A percentile compares a stretch with the other conserved stretches of the same genome.
phyloP scores from a whole-genome alignment of 2,797 vertebrate species.

The Poeciliopsis turneri region DNA sequence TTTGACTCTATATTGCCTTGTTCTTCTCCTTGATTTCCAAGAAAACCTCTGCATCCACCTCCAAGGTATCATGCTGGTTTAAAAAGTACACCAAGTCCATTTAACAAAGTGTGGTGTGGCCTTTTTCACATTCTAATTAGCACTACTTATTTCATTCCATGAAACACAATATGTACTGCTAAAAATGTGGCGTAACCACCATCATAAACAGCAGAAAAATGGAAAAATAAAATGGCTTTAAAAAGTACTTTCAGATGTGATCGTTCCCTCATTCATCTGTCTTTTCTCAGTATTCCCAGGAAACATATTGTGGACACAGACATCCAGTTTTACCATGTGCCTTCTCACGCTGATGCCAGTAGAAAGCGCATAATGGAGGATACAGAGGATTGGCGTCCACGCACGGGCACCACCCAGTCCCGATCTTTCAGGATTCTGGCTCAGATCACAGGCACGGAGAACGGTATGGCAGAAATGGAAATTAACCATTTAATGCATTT shows the following conservation, averaged over 20 bases:
- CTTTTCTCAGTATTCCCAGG: conserved; percentile 83
- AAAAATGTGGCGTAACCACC: conserved; percentile 20
- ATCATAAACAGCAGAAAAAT: conserved; percentile 2
- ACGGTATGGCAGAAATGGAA: conserved; percentile 66
- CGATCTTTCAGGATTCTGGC: conserved; percentile 97
- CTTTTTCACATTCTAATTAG: conserved; percentile 18
- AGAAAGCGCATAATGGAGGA: conserved; percentile 95
- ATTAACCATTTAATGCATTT: not conserved
- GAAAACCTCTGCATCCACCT: conserved; percentile 82
- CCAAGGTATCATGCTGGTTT: conserved; percentile 85
- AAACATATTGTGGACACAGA: conserved; percentile 91
- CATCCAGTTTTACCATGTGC: conserved; percentile 93
- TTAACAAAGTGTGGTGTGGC: conserved; percentile 35
- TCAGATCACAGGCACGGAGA: conserved; percentile 95
- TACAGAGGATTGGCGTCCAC: conserved; percentile 96
- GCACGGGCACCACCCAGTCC: conserved; percentile 94
- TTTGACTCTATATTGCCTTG: conserved; percentile 22
- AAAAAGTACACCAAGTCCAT: conserved; percentile 7
- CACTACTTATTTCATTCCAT: not conserved
- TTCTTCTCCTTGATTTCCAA: conserved; percentile 51
- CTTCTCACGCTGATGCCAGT: conserved; percentile 91
- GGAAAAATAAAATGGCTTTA: not conserved
- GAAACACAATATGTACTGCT: conserved; percentile 11
- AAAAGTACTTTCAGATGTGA: conserved; percentile 23
- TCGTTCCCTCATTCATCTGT: conserved; percentile 11